phyloP scores from a whole-genome alignment of 2,113 vertebrate genomes.

The Odocoileus virginianus region DNA sequence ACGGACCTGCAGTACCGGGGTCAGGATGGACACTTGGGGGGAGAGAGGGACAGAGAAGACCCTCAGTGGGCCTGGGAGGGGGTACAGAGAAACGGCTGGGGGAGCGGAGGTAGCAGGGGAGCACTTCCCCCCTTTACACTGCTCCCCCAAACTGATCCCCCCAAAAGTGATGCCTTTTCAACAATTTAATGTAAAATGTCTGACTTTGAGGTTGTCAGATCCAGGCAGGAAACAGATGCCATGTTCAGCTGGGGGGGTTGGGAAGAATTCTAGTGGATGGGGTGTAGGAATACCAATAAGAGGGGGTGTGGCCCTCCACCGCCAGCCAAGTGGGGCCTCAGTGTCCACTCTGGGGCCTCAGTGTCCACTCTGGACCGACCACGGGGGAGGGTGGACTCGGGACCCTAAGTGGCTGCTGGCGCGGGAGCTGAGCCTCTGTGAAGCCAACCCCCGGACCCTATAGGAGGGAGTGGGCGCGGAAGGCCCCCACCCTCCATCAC shows the following conservation, averaged over 20 bases:
- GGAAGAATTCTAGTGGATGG: background rate
- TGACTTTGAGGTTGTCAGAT: background rate
- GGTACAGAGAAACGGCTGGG: background rate
- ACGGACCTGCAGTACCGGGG: background rate
- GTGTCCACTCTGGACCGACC: accelerated
- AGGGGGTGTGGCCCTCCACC: background rate
- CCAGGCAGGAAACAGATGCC: background rate
- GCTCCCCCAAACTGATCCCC: accelerated
- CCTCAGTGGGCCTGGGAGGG: background rate
- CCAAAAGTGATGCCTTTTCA: background rate
- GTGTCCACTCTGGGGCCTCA: background rate
- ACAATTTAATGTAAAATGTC: background rate
- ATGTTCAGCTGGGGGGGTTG: too few relatives aligned
- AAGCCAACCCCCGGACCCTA: background rate
- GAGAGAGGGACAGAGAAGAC: background rate
- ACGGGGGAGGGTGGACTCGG: accelerated
- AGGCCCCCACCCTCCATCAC: background rate
- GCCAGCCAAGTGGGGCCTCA: background rate
- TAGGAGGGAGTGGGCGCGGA: background rate
- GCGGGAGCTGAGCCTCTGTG: background rate
- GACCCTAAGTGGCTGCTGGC: background rate
- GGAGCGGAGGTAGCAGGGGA: accelerated
- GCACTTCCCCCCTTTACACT: accelerated
- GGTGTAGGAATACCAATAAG: background rate
- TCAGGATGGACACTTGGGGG: background rate